Evolutionary conservation across 2,888 invertebrate genomes (phyloP), one percentile per base, ranked within the genome.

Genomic region (Rhamphomyia laevipes): DNA sequence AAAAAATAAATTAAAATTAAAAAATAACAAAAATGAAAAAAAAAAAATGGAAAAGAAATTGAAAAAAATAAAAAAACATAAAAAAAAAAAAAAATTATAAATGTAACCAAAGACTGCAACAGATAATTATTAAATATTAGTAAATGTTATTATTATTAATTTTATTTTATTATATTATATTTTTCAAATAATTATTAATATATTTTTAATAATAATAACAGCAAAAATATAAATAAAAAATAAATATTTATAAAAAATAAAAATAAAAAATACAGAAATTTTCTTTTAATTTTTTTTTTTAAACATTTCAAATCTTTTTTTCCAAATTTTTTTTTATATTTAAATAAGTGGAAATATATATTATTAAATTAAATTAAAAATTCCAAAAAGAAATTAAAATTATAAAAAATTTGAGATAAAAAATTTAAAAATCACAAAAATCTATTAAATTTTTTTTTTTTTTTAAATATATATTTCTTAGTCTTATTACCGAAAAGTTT

Each of bases 71-170:
- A 23, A 44, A 18, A n/a, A 33, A 18, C 33, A 23, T 44, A 18
- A 47, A 23, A 21, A 18, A 13, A 43, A 17, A 12, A 44, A 31
- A 43, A 40, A 54, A 50, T 48, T 31, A 56, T 50, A 55, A 59
- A 58, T 69, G 66, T 71, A 70, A 70, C 71, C 70, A 70, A 70
- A 70, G 70, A 70, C 71, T 70, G 71, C 71, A 70, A 70, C 68
- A 69, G 67, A 70, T 71, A 68, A 70, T 70, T 70, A 70, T 38
- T 46, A 37, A 43, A 15, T 35, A 35, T 35, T 35, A 35, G 35
- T 9, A 35, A n/a, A n/a, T 35, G 13, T 45, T 40, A 49, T 42
- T 55, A 56, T 53, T 54, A 56, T 56, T 55, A 55, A 54, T 56
- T 55, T 56, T 52, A 55, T 56, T 56, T 54, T 49, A 48, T 49